Conservation (phyloP, 2,888 invertebrate genomes). For the Seira musarum region DNA sequence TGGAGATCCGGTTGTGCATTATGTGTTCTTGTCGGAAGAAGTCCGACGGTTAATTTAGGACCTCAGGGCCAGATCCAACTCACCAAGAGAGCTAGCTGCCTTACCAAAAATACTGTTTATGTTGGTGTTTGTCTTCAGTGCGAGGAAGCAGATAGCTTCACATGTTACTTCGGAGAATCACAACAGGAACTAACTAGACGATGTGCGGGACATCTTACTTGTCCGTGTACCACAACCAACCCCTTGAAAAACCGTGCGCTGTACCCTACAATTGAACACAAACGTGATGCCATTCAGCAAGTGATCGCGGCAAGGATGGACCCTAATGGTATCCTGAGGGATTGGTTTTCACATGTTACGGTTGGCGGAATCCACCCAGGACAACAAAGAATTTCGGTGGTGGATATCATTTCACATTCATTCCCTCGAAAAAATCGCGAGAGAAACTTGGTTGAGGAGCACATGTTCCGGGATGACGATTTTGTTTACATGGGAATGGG, state of each 20-base stretch:
- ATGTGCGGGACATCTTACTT: background rate
- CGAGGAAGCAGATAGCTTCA: constrained; percentile 11
- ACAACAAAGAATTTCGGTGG: constrained; percentile 21
- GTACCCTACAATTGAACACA: constrained; percentile 22
- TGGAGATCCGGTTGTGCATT: background rate
- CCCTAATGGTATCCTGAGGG: constrained; percentile 16
- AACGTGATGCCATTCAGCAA: constrained; percentile 18
- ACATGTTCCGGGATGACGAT: constrained; percentile 19
- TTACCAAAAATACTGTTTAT: constrained; percentile 17
- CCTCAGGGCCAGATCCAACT: constrained; percentile 24
- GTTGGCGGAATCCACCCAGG: constrained; percentile 26
- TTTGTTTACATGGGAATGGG: constrained; percentile 26
- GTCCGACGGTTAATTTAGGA: constrained; percentile 22
- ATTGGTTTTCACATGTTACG: constrained; percentile 26
- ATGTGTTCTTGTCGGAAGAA: constrained; percentile 14
- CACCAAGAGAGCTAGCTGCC: constrained; percentile 27
- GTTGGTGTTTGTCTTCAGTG: constrained; percentile 15
- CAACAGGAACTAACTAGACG: background rate
- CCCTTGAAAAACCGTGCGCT: background rate
- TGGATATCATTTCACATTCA: constrained; percentile 7
- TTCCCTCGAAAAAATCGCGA: constrained; percentile 28
- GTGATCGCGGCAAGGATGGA: constrained; percentile 22
- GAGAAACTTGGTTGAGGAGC: constrained; percentile 28
- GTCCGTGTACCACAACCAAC: background rate
- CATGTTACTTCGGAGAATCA: constrained; percentile 22